Base-by-base conservation (phyloP, 2,888 invertebrate species). In the Dilophus febrilis region DNA sequence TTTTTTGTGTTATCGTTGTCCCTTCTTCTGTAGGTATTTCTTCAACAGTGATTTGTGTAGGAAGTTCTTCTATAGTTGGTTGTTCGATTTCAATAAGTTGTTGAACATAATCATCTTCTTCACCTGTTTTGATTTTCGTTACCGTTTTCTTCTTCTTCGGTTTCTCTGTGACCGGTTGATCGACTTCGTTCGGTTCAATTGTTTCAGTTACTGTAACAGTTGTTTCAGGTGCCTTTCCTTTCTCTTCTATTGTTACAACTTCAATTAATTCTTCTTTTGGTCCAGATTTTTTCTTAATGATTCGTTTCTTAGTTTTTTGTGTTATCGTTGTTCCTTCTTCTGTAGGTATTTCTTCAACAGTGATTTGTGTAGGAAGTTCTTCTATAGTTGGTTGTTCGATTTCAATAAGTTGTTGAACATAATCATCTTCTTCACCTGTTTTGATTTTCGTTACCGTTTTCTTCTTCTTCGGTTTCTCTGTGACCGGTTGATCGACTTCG, bases 11-110 rank as follows among this genome's bases (percentile, higher is more conserved):
- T 14, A 7, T 33, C 13, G 65, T 63, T 45, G 65, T 63, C 38
- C 63, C 59, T 48, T 64, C 64, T 41, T 66, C 63, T 12, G 61
- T 53, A n/a, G n/a, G n/a, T n/a, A n/a, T n/a, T n/a, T n/a, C n/a
- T n/a, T n/a, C n/a, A n/a, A n/a, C n/a, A n/a, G n/a, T n/a, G n/a
- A n/a, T n/a, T n/a, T n/a, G n/a, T n/a, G n/a, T n/a, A n/a, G n/a
- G n/a, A n/a, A n/a, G n/a, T n/a, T n/a, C n/a, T 47, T 61, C 62
- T 3, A 64, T 60, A 49, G 61, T 61, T 40, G 58, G 57, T 38
- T 61, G 51, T 45, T 62, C 62, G 48, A 59, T 58, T 32, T 55
- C 61, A 19, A 61, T 44, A 27, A 62, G 44, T 37, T 56, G 55
- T 44, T 56, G 51, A 40, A 61, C 59, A 37, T 58, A 46, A 22